Conservation (phyloP, 2,797 vertebrate species). For the Enteromius paludinosus region DNA sequence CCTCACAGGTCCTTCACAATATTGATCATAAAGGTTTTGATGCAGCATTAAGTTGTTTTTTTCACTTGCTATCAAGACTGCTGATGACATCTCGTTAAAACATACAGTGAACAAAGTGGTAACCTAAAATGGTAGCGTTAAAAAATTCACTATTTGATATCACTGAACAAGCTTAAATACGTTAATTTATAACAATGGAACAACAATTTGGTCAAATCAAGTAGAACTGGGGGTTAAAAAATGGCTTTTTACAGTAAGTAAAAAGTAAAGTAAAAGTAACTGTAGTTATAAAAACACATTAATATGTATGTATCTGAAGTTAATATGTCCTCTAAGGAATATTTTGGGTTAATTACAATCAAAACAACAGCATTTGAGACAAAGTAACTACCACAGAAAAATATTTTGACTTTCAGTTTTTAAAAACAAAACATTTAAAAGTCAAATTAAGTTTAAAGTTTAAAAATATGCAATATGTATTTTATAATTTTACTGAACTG, state of each 20-base stretch:
- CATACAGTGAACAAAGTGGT: not conserved
- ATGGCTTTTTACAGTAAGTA: too few species aligned
- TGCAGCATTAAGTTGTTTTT: not conserved
- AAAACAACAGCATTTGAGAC: not conserved
- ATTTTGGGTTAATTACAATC: not conserved
- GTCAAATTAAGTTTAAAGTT: too few species aligned
- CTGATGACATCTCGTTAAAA: too few species aligned
- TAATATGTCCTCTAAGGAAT: not conserved
- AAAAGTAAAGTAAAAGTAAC: too few species aligned
- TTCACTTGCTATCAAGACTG: not conserved
- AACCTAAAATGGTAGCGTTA: not conserved
- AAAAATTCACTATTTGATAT: not conserved
- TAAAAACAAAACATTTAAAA: not conserved
- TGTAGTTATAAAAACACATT: not conserved
- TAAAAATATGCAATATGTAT: too few species aligned
- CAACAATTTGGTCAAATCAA: not conserved
- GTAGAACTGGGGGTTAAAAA: too few species aligned
- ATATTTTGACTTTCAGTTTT: not conserved
- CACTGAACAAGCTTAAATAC: not conserved
- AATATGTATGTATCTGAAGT: not conserved
- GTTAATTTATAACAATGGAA: not conserved
- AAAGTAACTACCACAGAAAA: not conserved
- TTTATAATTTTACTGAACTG: too few species aligned
- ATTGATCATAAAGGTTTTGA: not conserved
- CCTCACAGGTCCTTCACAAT: slow-evolving; percentile 86